These are phyloP conservation scores for Bombyx mandarina DNA, from an alignment of 1,140 invertebrate genomes.

Conservation along the genomic window DNA sequence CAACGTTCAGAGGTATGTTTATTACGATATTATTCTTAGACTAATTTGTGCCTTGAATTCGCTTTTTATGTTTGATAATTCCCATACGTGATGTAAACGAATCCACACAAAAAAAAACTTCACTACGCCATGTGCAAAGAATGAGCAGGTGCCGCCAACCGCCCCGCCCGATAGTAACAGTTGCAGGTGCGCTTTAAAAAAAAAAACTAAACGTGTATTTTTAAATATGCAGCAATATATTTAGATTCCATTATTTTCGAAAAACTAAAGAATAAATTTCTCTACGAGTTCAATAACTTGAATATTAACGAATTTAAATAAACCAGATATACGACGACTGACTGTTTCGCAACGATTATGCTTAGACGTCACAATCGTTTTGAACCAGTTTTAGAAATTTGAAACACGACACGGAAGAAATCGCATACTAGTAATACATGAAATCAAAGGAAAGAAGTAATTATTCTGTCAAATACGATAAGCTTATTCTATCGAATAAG, in stretches of 20 bases:
- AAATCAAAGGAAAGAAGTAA: too few relatives aligned
- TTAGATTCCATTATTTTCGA: neutral
- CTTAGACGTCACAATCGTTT: neutral
- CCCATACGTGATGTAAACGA: conserved; percentile 18
- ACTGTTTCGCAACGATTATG: conserved; percentile 26
- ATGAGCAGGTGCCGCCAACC: conserved; percentile 44
- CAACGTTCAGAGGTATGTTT: neutral
- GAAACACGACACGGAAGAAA: too few relatives aligned
- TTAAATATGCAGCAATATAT: too few relatives aligned
- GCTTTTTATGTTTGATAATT: too few relatives aligned
- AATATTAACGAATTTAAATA: conserved; percentile 33
- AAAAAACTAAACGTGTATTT: too few relatives aligned
- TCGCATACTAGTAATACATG: too few relatives aligned
- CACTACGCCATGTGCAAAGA: conserved; percentile 54
- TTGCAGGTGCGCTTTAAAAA: neutral
- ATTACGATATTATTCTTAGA: conserved; percentile 1
- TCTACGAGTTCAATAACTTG: conserved; percentile 18
- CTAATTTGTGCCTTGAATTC: too few relatives aligned
- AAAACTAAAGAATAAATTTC: conserved; percentile 34
- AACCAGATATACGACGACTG: conserved; percentile 10
- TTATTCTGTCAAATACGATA: too few relatives aligned
- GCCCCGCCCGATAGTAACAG: conserved; percentile 11
- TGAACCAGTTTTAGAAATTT: neutral
- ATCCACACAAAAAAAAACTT: conserved; percentile 29
- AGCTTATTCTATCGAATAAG: too few relatives aligned